These are phyloP conservation scores for Ips typographus DNA, from an alignment of 1,140 invertebrate genomes.

Conservation along the genomic window DNA sequence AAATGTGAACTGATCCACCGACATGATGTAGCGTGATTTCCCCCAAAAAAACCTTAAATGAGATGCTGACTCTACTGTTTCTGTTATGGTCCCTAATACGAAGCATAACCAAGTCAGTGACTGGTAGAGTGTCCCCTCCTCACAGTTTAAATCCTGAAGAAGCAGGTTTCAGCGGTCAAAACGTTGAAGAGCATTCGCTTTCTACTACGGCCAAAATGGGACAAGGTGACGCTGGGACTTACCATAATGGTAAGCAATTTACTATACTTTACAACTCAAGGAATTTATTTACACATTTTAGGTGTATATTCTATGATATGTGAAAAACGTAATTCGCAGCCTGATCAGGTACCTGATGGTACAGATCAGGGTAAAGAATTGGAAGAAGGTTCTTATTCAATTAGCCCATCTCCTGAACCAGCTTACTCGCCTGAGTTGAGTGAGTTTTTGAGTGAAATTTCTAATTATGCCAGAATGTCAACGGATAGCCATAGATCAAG, in stretches of 20 bases:
- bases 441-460: constrained; percentile 47
- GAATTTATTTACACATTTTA: neutral
- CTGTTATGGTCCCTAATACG: constrained; percentile 54
- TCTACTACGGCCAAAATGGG: constrained; percentile 19
- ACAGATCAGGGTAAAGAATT: constrained; percentile 21
- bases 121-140: constrained; percentile 26
- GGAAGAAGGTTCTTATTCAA: constrained; percentile 24
- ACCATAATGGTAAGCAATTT: constrained; percentile 18
- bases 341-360: neutral
- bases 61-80: constrained; percentile 54
- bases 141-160: constrained; percentile 30
- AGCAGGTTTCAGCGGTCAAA: constrained; percentile 13
- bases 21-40: no score
- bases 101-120: constrained; percentile 43
- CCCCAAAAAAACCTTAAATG: constrained; percentile 27
- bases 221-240: constrained; percentile 6
- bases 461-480: constrained; percentile 45
- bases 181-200: constrained; percentile 10
- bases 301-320: constrained; percentile 22
- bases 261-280: neutral
- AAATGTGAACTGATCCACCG: no score
- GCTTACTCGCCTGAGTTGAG: constrained; percentile 33
- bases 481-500: constrained; percentile 40
- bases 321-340: constrained; percentile 4
- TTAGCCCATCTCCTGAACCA: constrained; percentile 29